Conservation (phyloP, 2,113 vertebrate species). For the Menidia beryllina region DNA sequence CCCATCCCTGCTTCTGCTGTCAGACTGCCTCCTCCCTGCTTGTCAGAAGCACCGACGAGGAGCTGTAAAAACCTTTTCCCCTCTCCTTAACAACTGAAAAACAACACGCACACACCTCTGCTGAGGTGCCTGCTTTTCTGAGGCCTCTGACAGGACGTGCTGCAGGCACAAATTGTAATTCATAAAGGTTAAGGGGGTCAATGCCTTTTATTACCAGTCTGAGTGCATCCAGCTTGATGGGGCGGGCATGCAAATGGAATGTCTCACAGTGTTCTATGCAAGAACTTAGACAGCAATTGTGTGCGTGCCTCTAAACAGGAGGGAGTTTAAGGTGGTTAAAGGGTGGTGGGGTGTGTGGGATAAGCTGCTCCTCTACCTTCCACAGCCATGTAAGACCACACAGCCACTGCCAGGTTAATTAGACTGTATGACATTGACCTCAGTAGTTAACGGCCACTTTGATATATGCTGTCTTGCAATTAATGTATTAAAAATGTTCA, state of each 20-base stretch:
- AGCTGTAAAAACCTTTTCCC: slow-evolving; percentile 85
- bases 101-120: slow-evolving; percentile 79
- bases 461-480: slow-evolving; percentile 76
- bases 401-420: slow-evolving; percentile 77
- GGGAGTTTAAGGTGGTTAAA: slow-evolving; percentile 66
- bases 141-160: slow-evolving; percentile 86
- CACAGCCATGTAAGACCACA: slow-evolving; percentile 75
- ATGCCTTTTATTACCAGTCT: slow-evolving; percentile 88
- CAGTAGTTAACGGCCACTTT: slow-evolving; percentile 80
- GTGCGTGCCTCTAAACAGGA: slow-evolving; percentile 72
- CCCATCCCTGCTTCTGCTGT: slow-evolving; percentile 80
- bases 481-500: slow-evolving; percentile 77
- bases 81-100: slow-evolving; percentile 84
- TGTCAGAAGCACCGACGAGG: slow-evolving; percentile 83
- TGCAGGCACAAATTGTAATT: slow-evolving; percentile 89
- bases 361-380: slow-evolving; percentile 70
- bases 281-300: slow-evolving; percentile 73
- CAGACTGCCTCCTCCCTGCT: slow-evolving; percentile 81
- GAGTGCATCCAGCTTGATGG: slow-evolving; percentile 85
- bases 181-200: slow-evolving; percentile 89
- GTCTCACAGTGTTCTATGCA: slow-evolving; percentile 81
- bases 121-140: slow-evolving; percentile 84
- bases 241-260: slow-evolving; percentile 85
- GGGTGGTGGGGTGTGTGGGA: slow-evolving; percentile 54
- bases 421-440: slow-evolving; percentile 80